Conservation (phyloP, 1,140 invertebrate genomes). For the Campoletis sonorensis region DNA sequence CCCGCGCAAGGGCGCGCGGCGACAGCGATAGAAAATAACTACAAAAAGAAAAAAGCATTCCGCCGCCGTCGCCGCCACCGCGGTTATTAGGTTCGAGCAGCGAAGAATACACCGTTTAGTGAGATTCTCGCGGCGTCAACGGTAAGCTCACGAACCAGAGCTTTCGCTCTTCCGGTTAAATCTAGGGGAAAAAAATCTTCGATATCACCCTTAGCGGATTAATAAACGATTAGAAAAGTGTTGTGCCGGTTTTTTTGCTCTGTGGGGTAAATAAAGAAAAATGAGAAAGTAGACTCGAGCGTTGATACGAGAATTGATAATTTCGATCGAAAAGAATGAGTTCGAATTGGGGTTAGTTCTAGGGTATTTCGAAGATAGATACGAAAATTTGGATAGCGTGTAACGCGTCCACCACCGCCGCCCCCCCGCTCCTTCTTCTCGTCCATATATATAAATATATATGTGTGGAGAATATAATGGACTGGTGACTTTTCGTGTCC, state of each 20-base stretch:
- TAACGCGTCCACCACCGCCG: too few relatives aligned
- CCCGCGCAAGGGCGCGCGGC: too few relatives aligned
- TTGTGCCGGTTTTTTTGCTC: too few relatives aligned
- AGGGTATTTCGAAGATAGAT: not conserved
- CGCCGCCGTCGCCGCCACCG: not conserved
- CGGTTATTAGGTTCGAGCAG: not conserved
- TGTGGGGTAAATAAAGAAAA: too few relatives aligned
- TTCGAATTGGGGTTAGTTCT: too few relatives aligned
- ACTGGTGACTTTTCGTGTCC: slow-evolving; percentile 57
- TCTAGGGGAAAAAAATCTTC: not conserved
- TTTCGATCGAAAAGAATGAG: too few relatives aligned
- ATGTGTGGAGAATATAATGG: not conserved
- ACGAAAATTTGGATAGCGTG: too few relatives aligned
- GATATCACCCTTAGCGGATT: not conserved
- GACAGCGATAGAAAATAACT: too few relatives aligned
- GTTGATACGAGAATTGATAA: too few relatives aligned
- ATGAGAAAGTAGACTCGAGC: too few relatives aligned
- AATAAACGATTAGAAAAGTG: too few relatives aligned
- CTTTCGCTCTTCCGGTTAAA: not conserved
- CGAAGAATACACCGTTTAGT: slow-evolving; percentile 6
- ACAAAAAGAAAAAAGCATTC: slow-evolving; percentile 29
- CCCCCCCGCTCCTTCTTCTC: not conserved
- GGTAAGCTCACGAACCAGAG: slow-evolving; percentile 17
- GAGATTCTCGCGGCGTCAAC: slow-evolving; percentile 8
- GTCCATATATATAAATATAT: slow-evolving; percentile 5